Evolutionary conservation across 2,113 vertebrate genomes (phyloP), one percentile per base, ranked within the genome.

Genomic region (Stictonetta naevosa): DNA sequence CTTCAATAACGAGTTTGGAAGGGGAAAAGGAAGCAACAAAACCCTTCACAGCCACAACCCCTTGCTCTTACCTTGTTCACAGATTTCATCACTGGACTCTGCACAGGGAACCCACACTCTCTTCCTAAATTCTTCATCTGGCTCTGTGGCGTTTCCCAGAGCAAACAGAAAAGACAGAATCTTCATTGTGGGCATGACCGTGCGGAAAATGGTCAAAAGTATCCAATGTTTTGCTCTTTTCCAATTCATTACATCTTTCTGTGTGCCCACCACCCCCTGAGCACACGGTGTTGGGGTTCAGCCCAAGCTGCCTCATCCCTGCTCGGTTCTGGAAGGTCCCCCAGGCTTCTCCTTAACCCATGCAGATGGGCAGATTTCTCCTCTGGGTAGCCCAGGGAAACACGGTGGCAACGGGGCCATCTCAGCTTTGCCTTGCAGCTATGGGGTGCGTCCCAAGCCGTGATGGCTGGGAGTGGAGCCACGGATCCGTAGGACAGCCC

Each of bases 101-200:
- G 95, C 77, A 94, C 66, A 17, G 95, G 93, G 86, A 96, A 96
- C n/a, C 53, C 96, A 91, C 93, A 96, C 10, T 97, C 95, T 96
- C 95, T 94, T 96, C 92, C 96, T 88, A 96, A 36, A 92, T 58
- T 97, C 96, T 94, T 96, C 95, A 88, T 91, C 86, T 96, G 93
- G 92, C 40, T 84, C 96, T 92, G 88, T 92, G 33, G 34, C 1
- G 13, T 90, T 94, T 75, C 26, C 68, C 82, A 93, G 58, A 95
- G 62, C 95, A 93, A 95, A 96, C 22, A 96, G 62, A 95, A 93
- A 95, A 96, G 25, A 96, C 26, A 96, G 78, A 90, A 93, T 15
- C 13, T 96, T 90, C 9, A 79, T 92, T 95, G 40, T 81, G 69
- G 40, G 33, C 26, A 33, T 26, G 46, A 64, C 33, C 1, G 1